These are phyloP conservation scores for Anabacerthia variegaticeps DNA, from an alignment of 2,797 vertebrate genomes.

Conservation along the genomic window DNA sequence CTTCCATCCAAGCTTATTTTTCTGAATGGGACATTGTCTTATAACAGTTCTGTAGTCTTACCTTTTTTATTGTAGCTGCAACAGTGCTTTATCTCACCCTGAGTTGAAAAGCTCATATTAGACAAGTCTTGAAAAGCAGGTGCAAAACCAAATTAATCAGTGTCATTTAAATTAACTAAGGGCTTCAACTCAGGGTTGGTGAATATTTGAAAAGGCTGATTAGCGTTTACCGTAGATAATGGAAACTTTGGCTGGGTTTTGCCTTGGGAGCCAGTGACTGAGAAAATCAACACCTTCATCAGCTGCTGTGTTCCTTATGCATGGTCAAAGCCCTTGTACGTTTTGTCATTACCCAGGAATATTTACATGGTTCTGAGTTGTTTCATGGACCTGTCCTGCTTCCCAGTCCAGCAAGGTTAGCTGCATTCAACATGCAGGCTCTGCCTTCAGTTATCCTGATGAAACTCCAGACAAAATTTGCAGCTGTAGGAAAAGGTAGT, in stretches of 20 bases:
- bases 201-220: not conserved
- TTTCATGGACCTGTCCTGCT: not conserved
- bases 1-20: not conserved
- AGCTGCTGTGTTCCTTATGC: accelerated
- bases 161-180: not conserved
- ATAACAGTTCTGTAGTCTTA: not conserved
- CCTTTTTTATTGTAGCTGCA: not conserved
- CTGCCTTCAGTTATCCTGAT: not conserved
- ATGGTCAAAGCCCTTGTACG: not conserved
- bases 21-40: not conserved
- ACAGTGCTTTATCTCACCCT: not conserved
- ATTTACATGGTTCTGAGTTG: not conserved
- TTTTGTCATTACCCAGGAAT: not conserved
- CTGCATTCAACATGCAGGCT: not conserved
- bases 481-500: not conserved
- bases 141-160: not conserved
- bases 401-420: not conserved
- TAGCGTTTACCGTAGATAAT: not conserved
- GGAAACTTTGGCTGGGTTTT: not conserved
- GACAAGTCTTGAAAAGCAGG: not conserved
- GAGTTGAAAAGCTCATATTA: not conserved
- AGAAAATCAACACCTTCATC: not conserved
- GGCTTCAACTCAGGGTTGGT: not conserved
- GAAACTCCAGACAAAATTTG: not conserved
- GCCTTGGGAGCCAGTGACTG: not conserved